Evolutionary conservation across 2,113 vertebrate species (phyloP).

Genomic region (Percopsis transmontana): DNA sequence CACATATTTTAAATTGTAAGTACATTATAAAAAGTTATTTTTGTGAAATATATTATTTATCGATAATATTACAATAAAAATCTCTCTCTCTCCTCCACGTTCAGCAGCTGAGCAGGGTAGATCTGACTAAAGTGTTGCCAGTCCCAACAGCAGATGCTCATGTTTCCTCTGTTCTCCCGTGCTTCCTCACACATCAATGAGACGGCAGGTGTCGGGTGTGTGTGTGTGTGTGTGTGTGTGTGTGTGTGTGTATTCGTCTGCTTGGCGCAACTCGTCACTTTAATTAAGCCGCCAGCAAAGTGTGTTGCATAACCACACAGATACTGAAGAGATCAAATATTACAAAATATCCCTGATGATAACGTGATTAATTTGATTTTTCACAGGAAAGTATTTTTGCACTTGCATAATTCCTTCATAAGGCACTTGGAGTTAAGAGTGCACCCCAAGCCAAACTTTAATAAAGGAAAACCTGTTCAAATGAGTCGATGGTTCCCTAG

Average conservation of each 20-base stretch:
- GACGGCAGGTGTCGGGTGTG: slow-evolving; percentile 50
- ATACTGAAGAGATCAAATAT: neutral
- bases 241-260: slow-evolving; percentile 12
- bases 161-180: slow-evolving; percentile 63
- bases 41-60: neutral
- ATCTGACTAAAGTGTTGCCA: slow-evolving; percentile 74
- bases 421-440: neutral
- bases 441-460: neutral
- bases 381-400: neutral
- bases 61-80: neutral
- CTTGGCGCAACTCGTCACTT: slow-evolving; percentile 29
- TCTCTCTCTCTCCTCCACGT: slow-evolving; percentile 34
- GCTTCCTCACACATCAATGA: slow-evolving; percentile 59
- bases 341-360: slow-evolving; percentile 2
- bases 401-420: neutral
- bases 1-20: too few relatives aligned
- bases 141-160: slow-evolving; percentile 76
- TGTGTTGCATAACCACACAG: slow-evolving; percentile 19
- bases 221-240: slow-evolving; percentile 34
- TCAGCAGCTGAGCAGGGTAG: slow-evolving; percentile 58
- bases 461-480: too few relatives aligned
- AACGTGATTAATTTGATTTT: slow-evolving; percentile 5
- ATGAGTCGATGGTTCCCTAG: too few relatives aligned
- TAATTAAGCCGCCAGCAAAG: slow-evolving; percentile 48
- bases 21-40: neutral